These are phyloP conservation scores for Nipponacmea schrenckii DNA, from an alignment of 2,888 invertebrate genomes.

Conservation along the genomic window DNA sequence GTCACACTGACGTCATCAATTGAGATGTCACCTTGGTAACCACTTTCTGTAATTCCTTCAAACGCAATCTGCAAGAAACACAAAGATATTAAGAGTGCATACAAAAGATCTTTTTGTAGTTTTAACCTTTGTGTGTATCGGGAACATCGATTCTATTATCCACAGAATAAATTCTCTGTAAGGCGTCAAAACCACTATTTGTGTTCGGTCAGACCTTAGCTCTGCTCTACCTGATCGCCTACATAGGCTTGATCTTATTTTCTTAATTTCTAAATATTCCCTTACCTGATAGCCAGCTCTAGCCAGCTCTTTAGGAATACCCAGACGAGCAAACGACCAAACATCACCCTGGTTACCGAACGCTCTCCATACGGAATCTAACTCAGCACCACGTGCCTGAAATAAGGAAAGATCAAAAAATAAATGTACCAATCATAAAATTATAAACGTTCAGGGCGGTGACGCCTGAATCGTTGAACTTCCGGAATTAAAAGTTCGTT, in stretches of 20 bases:
- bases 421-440: neutral
- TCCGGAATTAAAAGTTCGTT: neutral
- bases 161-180: too few relatives aligned
- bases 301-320: slow-evolving; percentile 55
- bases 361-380: slow-evolving; percentile 58
- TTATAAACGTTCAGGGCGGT: neutral
- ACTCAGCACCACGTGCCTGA: slow-evolving; percentile 37
- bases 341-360: slow-evolving; percentile 65
- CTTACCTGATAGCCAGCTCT: slow-evolving; percentile 59
- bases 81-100: too few relatives aligned
- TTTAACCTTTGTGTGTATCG: too few relatives aligned
- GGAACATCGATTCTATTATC: too few relatives aligned
- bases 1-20: slow-evolving; percentile 62
- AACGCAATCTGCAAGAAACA: slow-evolving; percentile 54
- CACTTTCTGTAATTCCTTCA: slow-evolving; percentile 54
- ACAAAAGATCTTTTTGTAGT: too few relatives aligned
- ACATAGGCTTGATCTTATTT: too few relatives aligned
- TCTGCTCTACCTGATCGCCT: too few relatives aligned
- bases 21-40: slow-evolving; percentile 62
- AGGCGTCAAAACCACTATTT: too few relatives aligned
- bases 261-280: too few relatives aligned
- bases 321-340: slow-evolving; percentile 58
- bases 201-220: too few relatives aligned
- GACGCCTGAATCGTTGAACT: too few relatives aligned
- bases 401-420: neutral